Percentiles rank a stretch among this genome's conserved stretches.
Evolutionary conservation across 2,797 vertebrate genomes (phyloP).

Genomic region (Aythya fuligula): DNA sequence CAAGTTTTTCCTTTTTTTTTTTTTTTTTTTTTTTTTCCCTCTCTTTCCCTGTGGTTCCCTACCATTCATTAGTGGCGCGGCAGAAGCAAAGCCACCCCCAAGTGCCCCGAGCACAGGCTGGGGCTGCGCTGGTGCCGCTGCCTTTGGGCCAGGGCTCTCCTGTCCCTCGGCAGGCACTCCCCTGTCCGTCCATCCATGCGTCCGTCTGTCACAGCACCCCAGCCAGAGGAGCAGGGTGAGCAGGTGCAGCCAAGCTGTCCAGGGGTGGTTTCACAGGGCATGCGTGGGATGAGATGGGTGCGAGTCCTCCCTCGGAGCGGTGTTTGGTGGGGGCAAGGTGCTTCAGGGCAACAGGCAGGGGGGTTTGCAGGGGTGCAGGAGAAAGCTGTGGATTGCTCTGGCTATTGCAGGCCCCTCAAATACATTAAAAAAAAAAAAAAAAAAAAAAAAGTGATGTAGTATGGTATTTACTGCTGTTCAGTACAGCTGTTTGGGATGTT

Average conservation of each 20-base stretch:
- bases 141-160: background rate
- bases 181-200: too few species aligned
- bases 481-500: background rate
- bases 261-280: background rate
- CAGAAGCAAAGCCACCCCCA: background rate
- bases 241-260: background rate
- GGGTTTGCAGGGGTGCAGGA: background rate
- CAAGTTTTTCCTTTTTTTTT: fast-evolving
- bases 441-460: background rate
- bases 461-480: background rate
- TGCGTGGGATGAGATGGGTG: background rate
- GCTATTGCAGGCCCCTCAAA: background rate
- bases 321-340: background rate
- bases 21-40: background rate
- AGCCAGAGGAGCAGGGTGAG: background rate
- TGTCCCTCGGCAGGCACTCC: background rate
- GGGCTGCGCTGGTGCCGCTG: background rate
- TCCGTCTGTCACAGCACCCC: too few species aligned
- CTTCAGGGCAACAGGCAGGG: background rate
- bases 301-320: background rate
- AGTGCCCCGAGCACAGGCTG: background rate
- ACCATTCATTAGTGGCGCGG: background rate
- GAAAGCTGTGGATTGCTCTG: background rate
- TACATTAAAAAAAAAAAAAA: too few species aligned
- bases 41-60: fast-evolving